These are phyloP conservation scores for Coregonus ussuriensis DNA, from an alignment of 2,797 vertebrate genomes.

Conservation along the genomic window DNA sequence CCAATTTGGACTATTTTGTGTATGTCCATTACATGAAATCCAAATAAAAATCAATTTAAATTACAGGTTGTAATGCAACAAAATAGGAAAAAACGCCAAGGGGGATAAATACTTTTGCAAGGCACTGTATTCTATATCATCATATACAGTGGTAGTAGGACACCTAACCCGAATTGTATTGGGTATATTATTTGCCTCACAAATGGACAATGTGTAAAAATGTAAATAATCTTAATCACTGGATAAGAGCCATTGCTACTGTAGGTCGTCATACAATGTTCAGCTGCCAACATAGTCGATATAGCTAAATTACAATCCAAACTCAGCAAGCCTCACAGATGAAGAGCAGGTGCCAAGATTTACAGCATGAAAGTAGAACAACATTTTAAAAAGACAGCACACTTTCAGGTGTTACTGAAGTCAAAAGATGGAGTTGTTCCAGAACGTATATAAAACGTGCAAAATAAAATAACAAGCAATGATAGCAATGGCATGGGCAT, in stretches of 20 bases:
- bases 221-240: slow-evolving; percentile 5
- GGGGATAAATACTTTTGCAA: too few species aligned
- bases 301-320: neutral
- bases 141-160: neutral
- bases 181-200: slow-evolving; percentile 11
- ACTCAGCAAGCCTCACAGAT: slow-evolving; percentile 17
- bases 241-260: slow-evolving; percentile 6
- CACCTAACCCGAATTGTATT: slow-evolving; percentile 7
- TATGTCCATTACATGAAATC: too few species aligned
- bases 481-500: slow-evolving; percentile 13
- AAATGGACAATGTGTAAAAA: slow-evolving; percentile 37
- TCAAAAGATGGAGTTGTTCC: neutral
- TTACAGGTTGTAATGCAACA: too few species aligned
- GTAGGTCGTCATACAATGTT: neutral
- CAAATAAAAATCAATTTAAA: too few species aligned
- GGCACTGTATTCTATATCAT: neutral
- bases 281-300: neutral
- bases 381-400: slow-evolving; percentile 35
- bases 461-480: slow-evolving; percentile 26
- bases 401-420: slow-evolving; percentile 28
- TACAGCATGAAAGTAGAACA: slow-evolving; percentile 9
- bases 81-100: too few species aligned
- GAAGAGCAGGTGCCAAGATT: slow-evolving; percentile 32
- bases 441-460: neutral
- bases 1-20: too few species aligned